These are phyloP conservation scores for Climacteris rufus DNA, from an alignment of 2,113 vertebrate genomes.

Conservation along the genomic window DNA sequence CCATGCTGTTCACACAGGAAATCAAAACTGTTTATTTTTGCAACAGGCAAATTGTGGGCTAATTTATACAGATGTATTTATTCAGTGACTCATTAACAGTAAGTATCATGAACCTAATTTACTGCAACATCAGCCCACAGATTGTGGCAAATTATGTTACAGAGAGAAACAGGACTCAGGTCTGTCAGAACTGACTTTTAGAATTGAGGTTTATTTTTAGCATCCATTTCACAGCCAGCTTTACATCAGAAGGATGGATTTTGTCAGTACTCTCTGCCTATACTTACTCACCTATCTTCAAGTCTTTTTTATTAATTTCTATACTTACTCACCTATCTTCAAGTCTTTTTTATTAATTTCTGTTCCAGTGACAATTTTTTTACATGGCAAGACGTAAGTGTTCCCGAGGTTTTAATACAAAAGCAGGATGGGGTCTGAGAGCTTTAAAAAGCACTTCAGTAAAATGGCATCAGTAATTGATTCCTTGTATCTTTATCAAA, in stretches of 20 bases:
- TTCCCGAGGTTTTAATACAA: neutral
- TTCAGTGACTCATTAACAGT: slow-evolving; percentile 65
- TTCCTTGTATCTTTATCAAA: neutral
- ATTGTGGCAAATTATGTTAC: slow-evolving; percentile 64
- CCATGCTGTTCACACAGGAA: slow-evolving; percentile 48
- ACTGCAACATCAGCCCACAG: slow-evolving; percentile 66
- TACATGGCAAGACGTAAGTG: neutral
- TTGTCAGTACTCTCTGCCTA: neutral
- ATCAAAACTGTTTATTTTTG: slow-evolving; percentile 55
- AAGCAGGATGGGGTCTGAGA: neutral
- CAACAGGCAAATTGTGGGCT: slow-evolving; percentile 56
- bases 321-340: neutral
- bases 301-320: neutral
- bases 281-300: neutral
- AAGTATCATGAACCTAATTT: slow-evolving; percentile 62
- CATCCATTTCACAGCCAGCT: slow-evolving; percentile 24
- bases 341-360: neutral
- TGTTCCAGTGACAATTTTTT: neutral
- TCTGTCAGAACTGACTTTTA: slow-evolving; percentile 53
- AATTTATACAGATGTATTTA: slow-evolving; percentile 69
- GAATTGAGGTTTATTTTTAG: slow-evolving; percentile 51
- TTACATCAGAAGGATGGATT: slow-evolving; percentile 9
- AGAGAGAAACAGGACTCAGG: slow-evolving; percentile 35
- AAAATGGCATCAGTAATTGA: neutral
- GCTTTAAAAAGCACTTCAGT: neutral